A percentile compares a stretch with the other conserved stretches of the same genome.
These are phyloP conservation scores for Plagiodera versicolora DNA, from an alignment of 2,888 invertebrate species.

Conservation along the genomic window DNA sequence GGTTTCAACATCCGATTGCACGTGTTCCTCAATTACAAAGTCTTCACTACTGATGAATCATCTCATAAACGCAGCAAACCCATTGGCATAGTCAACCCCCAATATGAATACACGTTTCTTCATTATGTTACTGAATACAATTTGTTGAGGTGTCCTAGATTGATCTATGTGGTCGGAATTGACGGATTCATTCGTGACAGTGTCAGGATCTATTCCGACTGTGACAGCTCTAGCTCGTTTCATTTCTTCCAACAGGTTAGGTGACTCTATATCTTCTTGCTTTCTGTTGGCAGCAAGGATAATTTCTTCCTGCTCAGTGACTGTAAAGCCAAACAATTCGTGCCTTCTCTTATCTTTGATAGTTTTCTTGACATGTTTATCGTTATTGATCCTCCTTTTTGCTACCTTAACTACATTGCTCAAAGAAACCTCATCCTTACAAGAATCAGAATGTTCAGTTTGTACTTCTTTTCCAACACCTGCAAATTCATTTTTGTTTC, in stretches of 20 bases:
- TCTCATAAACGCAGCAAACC: background rate
- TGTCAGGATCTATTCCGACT: background rate
- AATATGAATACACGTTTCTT: background rate
- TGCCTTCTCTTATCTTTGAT: background rate
- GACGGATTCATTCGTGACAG: background rate
- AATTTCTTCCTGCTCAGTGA: background rate
- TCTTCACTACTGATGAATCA: background rate
- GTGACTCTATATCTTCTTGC: background rate
- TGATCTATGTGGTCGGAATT: too few relatives aligned
- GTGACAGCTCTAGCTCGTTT: background rate
- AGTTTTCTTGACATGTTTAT: constrained; percentile 1
- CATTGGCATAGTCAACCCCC: background rate
- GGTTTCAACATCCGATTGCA: background rate
- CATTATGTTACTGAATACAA: background rate
- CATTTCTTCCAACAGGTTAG: background rate
- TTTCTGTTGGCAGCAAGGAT: background rate
- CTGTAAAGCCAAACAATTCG: background rate
- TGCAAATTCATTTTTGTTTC: too few relatives aligned
- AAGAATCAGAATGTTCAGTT: too few relatives aligned
- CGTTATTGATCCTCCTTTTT: background rate
- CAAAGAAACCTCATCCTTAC: background rate
- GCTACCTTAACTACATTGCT: background rate
- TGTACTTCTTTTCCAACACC: too few relatives aligned
- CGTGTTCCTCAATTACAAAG: background rate
- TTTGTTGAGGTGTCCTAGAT: background rate